Conservation (phyloP, 1,140 invertebrate genomes). For the Formica exsecta region DNA sequence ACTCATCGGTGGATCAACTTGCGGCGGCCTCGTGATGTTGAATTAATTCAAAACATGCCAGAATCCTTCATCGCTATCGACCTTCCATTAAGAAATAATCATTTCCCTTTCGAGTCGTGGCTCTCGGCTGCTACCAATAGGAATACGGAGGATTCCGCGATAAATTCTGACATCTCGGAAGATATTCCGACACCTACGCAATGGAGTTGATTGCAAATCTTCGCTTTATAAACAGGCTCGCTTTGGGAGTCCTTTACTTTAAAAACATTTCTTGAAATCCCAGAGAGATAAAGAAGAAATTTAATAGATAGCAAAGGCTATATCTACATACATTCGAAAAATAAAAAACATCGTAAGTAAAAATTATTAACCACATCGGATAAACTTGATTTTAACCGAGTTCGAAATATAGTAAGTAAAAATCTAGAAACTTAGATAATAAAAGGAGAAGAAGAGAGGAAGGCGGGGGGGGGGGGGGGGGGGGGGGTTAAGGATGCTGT, state of each 20-base stretch:
- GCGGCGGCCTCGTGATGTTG: constrained; percentile 54
- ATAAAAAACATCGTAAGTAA: background rate
- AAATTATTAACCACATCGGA: background rate
- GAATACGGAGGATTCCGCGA: background rate
- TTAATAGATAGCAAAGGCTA: background rate
- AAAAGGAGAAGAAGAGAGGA: too few species aligned
- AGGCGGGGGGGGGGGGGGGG: too few species aligned
- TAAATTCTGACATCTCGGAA: constrained; percentile 28
- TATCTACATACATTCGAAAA: background rate
- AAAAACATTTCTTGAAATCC: background rate
- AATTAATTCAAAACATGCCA: constrained; percentile 47
- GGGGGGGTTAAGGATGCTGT: background rate
- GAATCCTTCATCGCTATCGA: constrained; percentile 31
- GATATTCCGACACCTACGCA: constrained; percentile 21
- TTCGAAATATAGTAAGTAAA: background rate
- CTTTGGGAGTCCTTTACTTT: background rate
- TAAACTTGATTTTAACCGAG: background rate
- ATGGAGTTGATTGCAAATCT: background rate
- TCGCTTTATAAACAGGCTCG: background rate
- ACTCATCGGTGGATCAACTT: constrained; percentile 40
- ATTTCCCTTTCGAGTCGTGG: background rate
- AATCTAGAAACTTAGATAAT: background rate
- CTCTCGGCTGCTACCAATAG: background rate
- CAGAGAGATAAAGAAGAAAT: background rate
- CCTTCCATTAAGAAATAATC: background rate